Evolutionary conservation across 64 coral and sea anemone genomes (phyloP), one percentile per base, ranked within the genome.

Genomic region (Montipora sp.): DNA sequence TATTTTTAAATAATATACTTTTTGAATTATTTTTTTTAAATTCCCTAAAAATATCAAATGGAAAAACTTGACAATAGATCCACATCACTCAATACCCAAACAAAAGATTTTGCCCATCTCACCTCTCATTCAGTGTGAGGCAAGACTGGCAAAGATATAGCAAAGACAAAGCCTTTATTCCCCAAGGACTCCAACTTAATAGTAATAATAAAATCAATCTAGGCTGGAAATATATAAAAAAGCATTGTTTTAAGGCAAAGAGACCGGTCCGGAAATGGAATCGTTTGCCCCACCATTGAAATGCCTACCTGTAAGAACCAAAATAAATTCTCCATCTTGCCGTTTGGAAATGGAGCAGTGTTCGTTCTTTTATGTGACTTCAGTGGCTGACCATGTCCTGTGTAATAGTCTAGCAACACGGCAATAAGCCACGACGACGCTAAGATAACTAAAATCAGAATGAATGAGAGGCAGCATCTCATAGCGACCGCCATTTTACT

Each of bases 231-330:
- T 36, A 36, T 36, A 36, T 36, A 36, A 2, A 36, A 36, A 36
- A 36, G 1, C 36, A 36, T 36, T 36, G 36, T 36, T 36, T 36
- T 36, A 36, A 36, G 36, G 12, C 3, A 20, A 22, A 90, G 61
- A 48, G 45, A 69, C 63, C 59, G 61, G 75, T 50, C 20, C 74
- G 51, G 84, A 81, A 78, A 70, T 45, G 19, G 51, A 81, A 73
- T 5, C 14, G 10, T 24, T 50, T 9, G 5, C 2, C 2, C 12
- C 12, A 36, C 18, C 20, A 57, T 57, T 8, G 7, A 57, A 11
- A 57, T 65, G 84, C 70, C 69, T 73, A 98, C 96, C 94, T 98
- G 96, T 18, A 98, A 72, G 77, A 99, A 96, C 98, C 98, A 99
- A 79, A 99, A 96, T 18, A 99, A 77, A 16, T 99, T 99, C 19